phyloP scores from a whole-genome alignment of 2,888 invertebrate species.

The Keiferia lycopersicella region DNA sequence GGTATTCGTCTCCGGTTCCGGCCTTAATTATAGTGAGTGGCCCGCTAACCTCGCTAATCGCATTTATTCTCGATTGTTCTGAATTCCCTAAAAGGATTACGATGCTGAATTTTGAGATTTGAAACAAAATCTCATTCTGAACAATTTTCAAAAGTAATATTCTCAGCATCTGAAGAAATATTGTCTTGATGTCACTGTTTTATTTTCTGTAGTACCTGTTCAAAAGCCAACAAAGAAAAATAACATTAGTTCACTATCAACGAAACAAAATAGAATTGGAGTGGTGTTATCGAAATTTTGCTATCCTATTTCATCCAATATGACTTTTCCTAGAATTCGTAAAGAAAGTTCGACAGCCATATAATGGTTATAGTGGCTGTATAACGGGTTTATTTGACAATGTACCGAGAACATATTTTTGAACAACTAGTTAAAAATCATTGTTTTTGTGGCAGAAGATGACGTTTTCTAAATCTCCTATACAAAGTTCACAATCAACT shows the following conservation, averaged over 20 bases:
- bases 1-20: slow-evolving; percentile 55
- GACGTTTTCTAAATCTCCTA: too few species aligned
- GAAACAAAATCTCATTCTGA: slow-evolving; percentile 28
- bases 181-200: too few species aligned
- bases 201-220: too few species aligned
- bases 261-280: background rate
- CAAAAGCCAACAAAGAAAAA: background rate
- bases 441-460: too few species aligned
- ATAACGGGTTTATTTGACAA: too few species aligned
- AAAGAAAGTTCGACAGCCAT: background rate
- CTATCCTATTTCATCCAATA: background rate
- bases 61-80: slow-evolving; percentile 50
- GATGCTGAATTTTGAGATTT: slow-evolving; percentile 26
- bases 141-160: background rate
- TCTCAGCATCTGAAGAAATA: background rate
- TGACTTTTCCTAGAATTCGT: background rate
- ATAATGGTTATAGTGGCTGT: background rate
- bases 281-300: background rate
- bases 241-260: background rate
- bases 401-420: too few species aligned
- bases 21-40: slow-evolving; percentile 68
- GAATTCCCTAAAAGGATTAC: slow-evolving; percentile 35
- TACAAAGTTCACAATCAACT: too few species aligned
- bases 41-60: slow-evolving; percentile 66
- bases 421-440: too few species aligned